Base-by-base conservation (phyloP, 2,113 vertebrate genomes). In the Poicephalus meyeri region DNA sequence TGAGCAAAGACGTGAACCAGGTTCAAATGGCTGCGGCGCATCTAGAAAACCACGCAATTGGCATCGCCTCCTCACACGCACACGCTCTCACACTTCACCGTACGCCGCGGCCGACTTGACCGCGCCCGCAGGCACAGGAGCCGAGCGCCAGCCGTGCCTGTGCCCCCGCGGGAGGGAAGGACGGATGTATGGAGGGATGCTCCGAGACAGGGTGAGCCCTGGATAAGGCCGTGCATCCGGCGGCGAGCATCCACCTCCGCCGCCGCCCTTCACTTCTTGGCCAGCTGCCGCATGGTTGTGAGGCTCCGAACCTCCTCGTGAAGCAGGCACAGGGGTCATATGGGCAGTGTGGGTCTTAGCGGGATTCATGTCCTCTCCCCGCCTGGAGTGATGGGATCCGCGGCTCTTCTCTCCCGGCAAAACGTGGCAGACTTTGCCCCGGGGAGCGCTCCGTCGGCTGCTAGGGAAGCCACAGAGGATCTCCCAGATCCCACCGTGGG, bases 241-340 rank as follows among this genome's bases (percentile, higher is more conserved):
- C 39, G 10, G 6, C 21, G 66, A 52, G 52, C 71, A 65, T 7
- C 63, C 66, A 4, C 13, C 29, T 9, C 37, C 12, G 1, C 60
- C 2, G 10, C 65, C 2, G 9, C 55, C 28, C 37, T 31, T 33
- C 19, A 9, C 6, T n/a, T 26, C 39, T 16, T 79, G 29, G 69
- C 41, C 65, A 3, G 16, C 3, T 25, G 33, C 25, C 39, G 1
- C 73, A 13, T 4, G 2, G 25, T 6, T 14, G 11, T n/a, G 52
- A 1, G 1, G 55, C 2, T 31, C 11, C 3, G 2, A 19, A 6
- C 39, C 17, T 10, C 37, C 33, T 4, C 11, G 13, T 14, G 8
- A 7, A 28, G 41, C 4, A 14, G 61, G 11, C 74, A 18, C 15
- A 11, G 35, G 52, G 13, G 15, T 76, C 16, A 0, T 25, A 35